Evolutionary conservation across 2,797 vertebrate genomes (phyloP).

Genomic region (Acanthurus tractus): DNA sequence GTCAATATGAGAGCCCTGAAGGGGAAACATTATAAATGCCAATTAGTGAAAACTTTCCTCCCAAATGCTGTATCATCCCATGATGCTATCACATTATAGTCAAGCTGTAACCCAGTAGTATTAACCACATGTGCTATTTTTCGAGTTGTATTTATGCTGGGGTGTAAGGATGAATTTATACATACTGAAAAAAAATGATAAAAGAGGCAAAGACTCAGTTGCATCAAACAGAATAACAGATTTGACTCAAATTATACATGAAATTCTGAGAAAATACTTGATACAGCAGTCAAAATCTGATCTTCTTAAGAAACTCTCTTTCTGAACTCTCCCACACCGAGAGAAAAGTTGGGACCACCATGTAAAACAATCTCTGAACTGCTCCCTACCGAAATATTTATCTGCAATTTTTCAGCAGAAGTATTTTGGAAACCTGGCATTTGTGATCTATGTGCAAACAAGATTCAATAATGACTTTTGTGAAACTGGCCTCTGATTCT

Average conservation of each 20-base stretch:
- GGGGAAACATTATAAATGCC: constrained; percentile 18
- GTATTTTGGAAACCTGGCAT: background rate
- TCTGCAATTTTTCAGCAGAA: background rate
- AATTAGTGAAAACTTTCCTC: constrained; percentile 44
- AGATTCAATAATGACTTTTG: too few species aligned
- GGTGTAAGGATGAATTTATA: constrained; percentile 5
- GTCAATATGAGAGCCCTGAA: constrained; percentile 23
- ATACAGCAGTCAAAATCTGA: background rate
- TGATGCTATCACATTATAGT: constrained; percentile 19
- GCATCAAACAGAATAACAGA: background rate
- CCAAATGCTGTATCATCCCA: constrained; percentile 9
- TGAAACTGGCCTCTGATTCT: too few species aligned
- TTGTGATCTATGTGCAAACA: background rate
- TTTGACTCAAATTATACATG: background rate
- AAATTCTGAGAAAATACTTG: background rate
- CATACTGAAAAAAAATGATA: background rate
- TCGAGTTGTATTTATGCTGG: background rate
- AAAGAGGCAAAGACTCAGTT: background rate
- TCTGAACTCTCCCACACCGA: background rate
- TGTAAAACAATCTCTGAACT: background rate
- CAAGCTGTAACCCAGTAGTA: background rate
- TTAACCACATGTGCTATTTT: constrained; percentile 1
- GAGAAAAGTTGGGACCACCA: background rate
- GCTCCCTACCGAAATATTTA: background rate
- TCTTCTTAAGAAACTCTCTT: background rate